Conservation (phyloP, 2,113 vertebrate species). For the Antechinus flavipes region DNA sequence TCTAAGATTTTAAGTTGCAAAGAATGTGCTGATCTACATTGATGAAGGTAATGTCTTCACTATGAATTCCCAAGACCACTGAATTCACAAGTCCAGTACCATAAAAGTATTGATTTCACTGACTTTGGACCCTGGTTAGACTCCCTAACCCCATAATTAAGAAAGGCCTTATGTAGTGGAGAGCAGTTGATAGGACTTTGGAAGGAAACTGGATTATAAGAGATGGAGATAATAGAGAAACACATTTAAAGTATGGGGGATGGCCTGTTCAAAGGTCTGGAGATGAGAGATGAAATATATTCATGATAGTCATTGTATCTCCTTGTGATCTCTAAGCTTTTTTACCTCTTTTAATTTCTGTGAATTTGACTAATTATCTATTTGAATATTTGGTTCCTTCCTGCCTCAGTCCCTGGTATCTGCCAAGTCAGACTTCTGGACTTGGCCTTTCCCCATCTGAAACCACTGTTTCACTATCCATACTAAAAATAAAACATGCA, state of each 20-base stretch:
- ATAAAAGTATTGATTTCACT: not conserved
- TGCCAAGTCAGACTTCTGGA: not conserved
- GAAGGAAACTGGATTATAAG: not conserved
- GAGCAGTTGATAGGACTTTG: not conserved
- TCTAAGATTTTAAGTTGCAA: not conserved
- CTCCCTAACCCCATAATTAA: not conserved
- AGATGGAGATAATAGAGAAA: not conserved
- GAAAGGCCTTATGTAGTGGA: not conserved
- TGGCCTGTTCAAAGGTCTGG: not conserved
- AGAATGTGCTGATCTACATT: not conserved
- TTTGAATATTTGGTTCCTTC: not conserved
- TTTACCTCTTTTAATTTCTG: not conserved
- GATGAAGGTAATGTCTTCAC: not conserved
- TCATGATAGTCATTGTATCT: not conserved
- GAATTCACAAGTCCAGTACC: not conserved
- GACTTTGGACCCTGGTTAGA: not conserved
- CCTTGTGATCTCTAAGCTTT: not conserved
- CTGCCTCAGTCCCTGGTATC: not conserved
- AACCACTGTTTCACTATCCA: not conserved
- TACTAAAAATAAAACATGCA: not conserved
- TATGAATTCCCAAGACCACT: not conserved
- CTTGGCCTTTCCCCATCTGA: not conserved
- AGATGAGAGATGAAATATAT: not conserved
- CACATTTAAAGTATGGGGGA: not conserved
- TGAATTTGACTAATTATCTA: not conserved